A percentile compares a stretch with the other conserved stretches of the same genome.
phyloP scores from a whole-genome alignment of 2,888 invertebrate species.

The Sclerodermus sp. region DNA sequence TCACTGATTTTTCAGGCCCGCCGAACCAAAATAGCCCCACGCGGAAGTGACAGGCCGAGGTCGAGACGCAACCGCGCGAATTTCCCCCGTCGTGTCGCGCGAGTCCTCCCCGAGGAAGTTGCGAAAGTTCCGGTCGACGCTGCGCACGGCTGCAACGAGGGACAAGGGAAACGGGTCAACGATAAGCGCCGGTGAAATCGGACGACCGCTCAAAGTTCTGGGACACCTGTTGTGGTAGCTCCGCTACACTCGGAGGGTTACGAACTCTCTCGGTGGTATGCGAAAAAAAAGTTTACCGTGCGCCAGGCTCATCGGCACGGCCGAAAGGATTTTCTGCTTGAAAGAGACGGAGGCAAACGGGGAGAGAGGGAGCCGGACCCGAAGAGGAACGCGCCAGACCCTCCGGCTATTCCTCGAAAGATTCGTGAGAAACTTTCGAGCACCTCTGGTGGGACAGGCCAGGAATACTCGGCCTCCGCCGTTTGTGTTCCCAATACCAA shows the following conservation, averaged over 20 bases:
- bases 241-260: slow-evolving; percentile 14
- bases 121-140: too few species aligned
- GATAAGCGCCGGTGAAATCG: too few species aligned
- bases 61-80: background rate
- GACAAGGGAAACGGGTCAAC: too few species aligned
- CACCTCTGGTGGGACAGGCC: too few species aligned
- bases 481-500: too few species aligned
- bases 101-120: too few species aligned
- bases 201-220: too few species aligned
- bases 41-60: background rate
- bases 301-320: slow-evolving; percentile 23
- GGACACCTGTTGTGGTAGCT: slow-evolving; percentile 37
- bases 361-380: slow-evolving; percentile 6
- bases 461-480: too few species aligned
- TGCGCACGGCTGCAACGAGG: too few species aligned
- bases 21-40: background rate
- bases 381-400: slow-evolving; percentile 20
- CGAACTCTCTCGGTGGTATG: slow-evolving; percentile 24
- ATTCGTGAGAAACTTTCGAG: slow-evolving; percentile 31
- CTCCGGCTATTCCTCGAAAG: slow-evolving; percentile 16
- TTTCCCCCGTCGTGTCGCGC: background rate
- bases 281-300: slow-evolving; percentile 20
- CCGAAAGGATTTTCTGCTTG: slow-evolving; percentile 24
- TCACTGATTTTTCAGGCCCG: background rate
- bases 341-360: slow-evolving; percentile 1